These are phyloP conservation scores for Elgonia sp. DNA, from an alignment of 2,888 invertebrate genomes.

Conservation along the genomic window DNA sequence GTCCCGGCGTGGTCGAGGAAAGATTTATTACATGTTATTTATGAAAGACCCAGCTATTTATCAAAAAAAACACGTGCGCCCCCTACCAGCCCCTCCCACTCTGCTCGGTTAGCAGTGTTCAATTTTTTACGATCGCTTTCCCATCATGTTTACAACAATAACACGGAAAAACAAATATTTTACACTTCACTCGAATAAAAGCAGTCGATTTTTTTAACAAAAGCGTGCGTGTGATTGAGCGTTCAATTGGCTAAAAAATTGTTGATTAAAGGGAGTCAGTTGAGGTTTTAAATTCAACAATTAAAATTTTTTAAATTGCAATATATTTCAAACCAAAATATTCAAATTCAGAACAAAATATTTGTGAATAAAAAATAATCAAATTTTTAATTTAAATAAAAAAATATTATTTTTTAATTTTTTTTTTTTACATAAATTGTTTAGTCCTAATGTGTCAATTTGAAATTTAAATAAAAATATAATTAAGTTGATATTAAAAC, in stretches of 20 bases:
- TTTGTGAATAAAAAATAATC: not conserved
- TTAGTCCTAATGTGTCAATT: too few relatives aligned
- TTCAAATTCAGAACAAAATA: not conserved
- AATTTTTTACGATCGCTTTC: constrained; percentile 63
- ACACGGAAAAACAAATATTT: constrained; percentile 60
- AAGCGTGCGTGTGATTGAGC: not conserved
- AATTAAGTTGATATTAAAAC: too few relatives aligned
- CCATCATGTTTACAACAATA: constrained; percentile 64
- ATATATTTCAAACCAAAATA: not conserved
- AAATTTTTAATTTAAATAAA: too few relatives aligned
- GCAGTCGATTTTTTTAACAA: constrained; percentile 27
- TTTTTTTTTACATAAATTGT: too few relatives aligned
- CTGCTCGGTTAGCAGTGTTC: constrained; percentile 33
- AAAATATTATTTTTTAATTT: constrained; percentile 1
- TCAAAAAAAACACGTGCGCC: constrained; percentile 41
- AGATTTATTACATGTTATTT: constrained; percentile 69
- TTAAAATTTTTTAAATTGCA: not conserved
- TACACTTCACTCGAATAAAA: constrained; percentile 34
- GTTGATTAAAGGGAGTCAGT: too few relatives aligned
- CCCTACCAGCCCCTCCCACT: not conserved
- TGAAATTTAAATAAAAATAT: too few relatives aligned
- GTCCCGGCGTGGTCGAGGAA: constrained; percentile 51
- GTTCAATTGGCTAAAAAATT: not conserved
- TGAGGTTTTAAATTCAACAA: too few relatives aligned
- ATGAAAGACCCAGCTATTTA: constrained; percentile 60